Evolutionary conservation across 2,888 invertebrate species (phyloP).

Genomic region (Drosophila vallismaia): DNA sequence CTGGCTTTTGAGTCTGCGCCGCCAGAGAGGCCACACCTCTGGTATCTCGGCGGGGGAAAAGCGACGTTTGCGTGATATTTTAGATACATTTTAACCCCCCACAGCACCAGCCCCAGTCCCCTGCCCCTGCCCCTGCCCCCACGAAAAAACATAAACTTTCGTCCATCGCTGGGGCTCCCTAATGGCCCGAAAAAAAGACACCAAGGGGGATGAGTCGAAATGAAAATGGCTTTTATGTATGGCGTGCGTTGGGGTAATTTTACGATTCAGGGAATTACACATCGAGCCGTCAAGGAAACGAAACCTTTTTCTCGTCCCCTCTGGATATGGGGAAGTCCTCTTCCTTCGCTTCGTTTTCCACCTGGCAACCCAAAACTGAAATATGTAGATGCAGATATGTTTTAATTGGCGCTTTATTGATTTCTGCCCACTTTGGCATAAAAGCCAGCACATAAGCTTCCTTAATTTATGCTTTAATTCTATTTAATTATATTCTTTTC

Average conservation of each 20-base stretch:
- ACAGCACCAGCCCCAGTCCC: not conserved
- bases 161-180: constrained; percentile 39
- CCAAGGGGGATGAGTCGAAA: constrained; percentile 55
- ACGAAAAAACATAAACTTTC: constrained; percentile 40
- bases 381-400: constrained; percentile 33
- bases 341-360: constrained; percentile 1
- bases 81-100: constrained; percentile 18
- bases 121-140: not conserved
- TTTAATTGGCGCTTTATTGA: constrained; percentile 66
- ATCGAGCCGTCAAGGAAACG: constrained; percentile 10
- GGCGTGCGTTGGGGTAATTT: constrained; percentile 74
- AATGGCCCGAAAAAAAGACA: constrained; percentile 32
- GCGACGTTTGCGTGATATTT: constrained; percentile 46
- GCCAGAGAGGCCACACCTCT: constrained; percentile 74
- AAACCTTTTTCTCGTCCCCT: not conserved
- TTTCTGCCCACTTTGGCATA: no score
- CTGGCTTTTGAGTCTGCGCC: constrained; percentile 72
- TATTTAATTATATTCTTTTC: constrained; percentile 49
- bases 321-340: not conserved
- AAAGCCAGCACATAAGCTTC: constrained; percentile 41
- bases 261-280: constrained; percentile 68
- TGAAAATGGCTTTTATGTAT: constrained; percentile 78
- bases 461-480: constrained; percentile 72
- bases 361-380: constrained; percentile 6
- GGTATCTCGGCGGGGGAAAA: constrained; percentile 39